These are phyloP conservation scores for Alaudala cheleensis DNA, from an alignment of 2,113 vertebrate species.

Conservation along the genomic window DNA sequence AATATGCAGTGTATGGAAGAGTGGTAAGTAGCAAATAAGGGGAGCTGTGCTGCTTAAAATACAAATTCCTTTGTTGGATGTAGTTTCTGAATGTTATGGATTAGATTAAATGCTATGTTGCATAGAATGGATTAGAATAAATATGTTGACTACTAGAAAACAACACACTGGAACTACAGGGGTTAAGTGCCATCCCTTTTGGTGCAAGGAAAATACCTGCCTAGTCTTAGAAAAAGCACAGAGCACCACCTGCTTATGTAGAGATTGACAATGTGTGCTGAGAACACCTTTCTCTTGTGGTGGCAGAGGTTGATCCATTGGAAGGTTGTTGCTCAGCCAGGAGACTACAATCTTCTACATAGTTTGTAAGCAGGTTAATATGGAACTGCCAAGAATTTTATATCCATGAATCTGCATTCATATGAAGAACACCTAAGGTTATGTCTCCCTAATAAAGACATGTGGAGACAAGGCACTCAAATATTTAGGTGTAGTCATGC, in stretches of 20 bases:
- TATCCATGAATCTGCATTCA: conserved; percentile 27
- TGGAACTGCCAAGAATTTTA: conserved; percentile 7
- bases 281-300: background rate
- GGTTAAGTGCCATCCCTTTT: background rate
- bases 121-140: background rate
- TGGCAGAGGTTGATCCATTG: background rate
- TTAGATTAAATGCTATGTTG: background rate
- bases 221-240: background rate
- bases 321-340: background rate
- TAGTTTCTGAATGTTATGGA: background rate
- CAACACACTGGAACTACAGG: background rate
- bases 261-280: background rate
- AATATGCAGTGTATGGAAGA: background rate
- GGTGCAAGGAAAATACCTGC: background rate
- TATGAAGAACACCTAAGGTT: conserved; percentile 63
- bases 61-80: background rate
- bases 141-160: background rate
- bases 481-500: conserved; percentile 68
- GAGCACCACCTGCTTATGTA: background rate
- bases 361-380: background rate
- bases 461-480: conserved; percentile 67
- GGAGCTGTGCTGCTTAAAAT: background rate
- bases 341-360: background rate
- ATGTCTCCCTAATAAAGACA: conserved; percentile 36
- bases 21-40: background rate